Evolutionary conservation across 2,797 vertebrate species (phyloP), one percentile per base, ranked within the genome.

Genomic region (Tokudaia tokunoshimensis): DNA sequence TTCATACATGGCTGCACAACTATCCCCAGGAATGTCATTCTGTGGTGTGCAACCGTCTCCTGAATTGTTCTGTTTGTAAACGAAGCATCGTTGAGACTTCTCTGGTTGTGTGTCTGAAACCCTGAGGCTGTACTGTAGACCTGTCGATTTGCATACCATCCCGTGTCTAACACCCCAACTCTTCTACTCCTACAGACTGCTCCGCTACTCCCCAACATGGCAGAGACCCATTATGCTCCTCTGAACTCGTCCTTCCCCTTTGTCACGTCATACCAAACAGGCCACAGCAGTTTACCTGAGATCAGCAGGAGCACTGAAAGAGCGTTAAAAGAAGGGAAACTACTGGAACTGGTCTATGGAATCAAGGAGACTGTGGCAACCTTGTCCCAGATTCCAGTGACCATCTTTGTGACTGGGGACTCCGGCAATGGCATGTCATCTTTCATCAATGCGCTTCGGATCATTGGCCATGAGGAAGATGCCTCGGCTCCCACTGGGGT

Each of bases 341-440:
- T 96, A 63, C 70, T n/a, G 11, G 95, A 97, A 20, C 92, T 96
- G 72, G 52, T 93, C 20, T 89, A 67, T 34, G 78, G 57, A 14
- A 34, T 97, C 41, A 90, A 88, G 76, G 50, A 92, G 78, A 90
- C 31, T 41, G 29, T 97, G 81, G 17, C 85, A 67, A 55, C 1
- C 8, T 85, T 67, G 20, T 95, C 85, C 67, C 89, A 65, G 10
- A 91, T 0, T 0, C 12, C 47, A 41, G 83, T 96, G 24, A 93
- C 24, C 10, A 37, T 94, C 6, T 70, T 88, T 1, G 50, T 93
- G 79, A 52, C 63, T 4, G 93, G 97, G 44, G 72, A 94, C 52
- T 86, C 96, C 0, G 93, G 95, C 78, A 91, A 93, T 29, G 91
- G 93, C 5, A 78, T 94, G 79, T 94, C 96, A 0, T 81, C 93